Conservation (phyloP, 2,113 vertebrate species). For the Danionella cerebrum region DNA sequence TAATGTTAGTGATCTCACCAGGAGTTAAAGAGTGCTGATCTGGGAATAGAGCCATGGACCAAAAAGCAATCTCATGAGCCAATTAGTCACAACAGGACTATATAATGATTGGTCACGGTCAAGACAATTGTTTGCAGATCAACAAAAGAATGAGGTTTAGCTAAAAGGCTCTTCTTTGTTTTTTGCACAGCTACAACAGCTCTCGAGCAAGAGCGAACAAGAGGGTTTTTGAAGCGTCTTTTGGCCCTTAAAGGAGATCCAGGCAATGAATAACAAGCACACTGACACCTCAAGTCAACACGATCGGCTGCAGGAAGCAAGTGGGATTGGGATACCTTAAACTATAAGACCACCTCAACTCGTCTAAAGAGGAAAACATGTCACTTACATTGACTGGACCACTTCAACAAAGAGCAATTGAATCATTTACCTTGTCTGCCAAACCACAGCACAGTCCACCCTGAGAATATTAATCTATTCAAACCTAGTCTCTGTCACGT, state of each 20-base stretch:
- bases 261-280: not conserved
- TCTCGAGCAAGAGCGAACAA: not conserved
- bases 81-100: conserved; percentile 22
- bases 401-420: not conserved
- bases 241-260: not conserved
- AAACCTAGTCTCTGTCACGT: not conserved
- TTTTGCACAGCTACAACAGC: not conserved
- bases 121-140: conserved; percentile 16
- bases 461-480: not conserved
- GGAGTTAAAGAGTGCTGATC: not conserved
- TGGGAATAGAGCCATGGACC: not conserved
- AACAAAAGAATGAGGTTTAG: conserved; percentile 10
- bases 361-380: not conserved
- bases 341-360: not conserved
- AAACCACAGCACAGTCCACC: not conserved
- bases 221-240: not conserved
- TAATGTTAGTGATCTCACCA: not conserved
- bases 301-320: not conserved
- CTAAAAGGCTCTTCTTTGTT: not conserved
- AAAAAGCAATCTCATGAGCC: not conserved
- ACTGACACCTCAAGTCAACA: not conserved
- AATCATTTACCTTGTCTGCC: not conserved
- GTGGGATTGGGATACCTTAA: not conserved
- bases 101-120: conserved; percentile 13
- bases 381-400: conserved; percentile 5